Percentiles rank a stretch among this genome's conserved stretches.
Evolutionary conservation across 2,113 vertebrate species (phyloP).

Genomic region (Climacteris rufus): DNA sequence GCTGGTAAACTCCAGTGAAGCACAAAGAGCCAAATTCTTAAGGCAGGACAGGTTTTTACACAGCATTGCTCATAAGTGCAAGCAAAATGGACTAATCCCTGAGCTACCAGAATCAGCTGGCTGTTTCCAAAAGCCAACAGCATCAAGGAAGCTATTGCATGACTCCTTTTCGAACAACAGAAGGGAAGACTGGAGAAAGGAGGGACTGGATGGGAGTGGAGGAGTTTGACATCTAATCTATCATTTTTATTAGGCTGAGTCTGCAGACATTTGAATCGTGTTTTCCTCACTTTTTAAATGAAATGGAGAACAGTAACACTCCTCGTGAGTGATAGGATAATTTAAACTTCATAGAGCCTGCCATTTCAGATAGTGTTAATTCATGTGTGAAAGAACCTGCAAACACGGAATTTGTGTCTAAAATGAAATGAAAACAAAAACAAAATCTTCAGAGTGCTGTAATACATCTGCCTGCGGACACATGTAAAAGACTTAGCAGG

Average conservation of each 20-base stretch:
- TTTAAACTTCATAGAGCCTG: background rate
- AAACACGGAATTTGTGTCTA: background rate
- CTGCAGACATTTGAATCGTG: conserved; percentile 36
- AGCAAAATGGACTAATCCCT: conserved; percentile 38
- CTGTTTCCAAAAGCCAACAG: conserved; percentile 30
- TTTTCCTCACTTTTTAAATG: conserved; percentile 44
- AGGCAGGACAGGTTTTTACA: background rate
- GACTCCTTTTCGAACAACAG: background rate
- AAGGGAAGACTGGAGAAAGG: background rate
- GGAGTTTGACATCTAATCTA: conserved; percentile 26
- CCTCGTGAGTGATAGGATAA: background rate
- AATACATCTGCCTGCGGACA: background rate
- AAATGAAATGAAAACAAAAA: background rate
- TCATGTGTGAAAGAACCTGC: background rate
- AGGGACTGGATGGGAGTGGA: background rate
- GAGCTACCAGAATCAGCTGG: conserved; percentile 39
- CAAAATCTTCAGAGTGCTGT: background rate
- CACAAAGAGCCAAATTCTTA: background rate
- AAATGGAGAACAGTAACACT: conserved; percentile 22
- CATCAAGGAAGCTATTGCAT: background rate
- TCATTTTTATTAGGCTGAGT: conserved; percentile 57
- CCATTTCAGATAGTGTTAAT: background rate
- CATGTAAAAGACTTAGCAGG: background rate
- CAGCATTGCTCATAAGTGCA: background rate
- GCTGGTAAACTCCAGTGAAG: background rate